Evolutionary conservation across 2,888 invertebrate genomes (phyloP).

Genomic region (Diadegma fenestrale): DNA sequence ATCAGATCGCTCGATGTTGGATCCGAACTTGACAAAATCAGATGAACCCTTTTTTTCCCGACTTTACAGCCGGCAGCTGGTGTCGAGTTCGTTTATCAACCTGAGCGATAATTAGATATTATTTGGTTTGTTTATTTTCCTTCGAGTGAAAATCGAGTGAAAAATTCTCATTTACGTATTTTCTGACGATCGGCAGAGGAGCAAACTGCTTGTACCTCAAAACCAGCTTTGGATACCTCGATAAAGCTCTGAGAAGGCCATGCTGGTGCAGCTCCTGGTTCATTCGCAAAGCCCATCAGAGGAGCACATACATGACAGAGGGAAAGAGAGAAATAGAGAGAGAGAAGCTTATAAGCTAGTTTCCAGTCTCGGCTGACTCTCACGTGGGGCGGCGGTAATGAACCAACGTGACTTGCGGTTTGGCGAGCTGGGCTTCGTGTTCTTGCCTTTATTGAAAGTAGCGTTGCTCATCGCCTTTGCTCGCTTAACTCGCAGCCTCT

Average conservation of each 20-base stretch:
- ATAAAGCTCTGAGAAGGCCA: conserved; percentile 43
- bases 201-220: conserved; percentile 40
- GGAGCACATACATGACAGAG: conserved; percentile 30
- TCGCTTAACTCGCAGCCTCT: conserved; percentile 46
- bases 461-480: conserved; percentile 80
- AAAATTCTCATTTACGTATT: neutral
- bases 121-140: too few species aligned
- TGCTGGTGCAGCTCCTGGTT: conserved; percentile 29
- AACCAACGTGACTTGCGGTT: conserved; percentile 84
- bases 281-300: conserved; percentile 49
- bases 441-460: conserved; percentile 83
- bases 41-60: neutral
- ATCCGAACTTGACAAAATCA: neutral
- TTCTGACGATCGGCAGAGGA: conserved; percentile 2
- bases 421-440: conserved; percentile 76
- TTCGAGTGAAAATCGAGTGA: neutral
- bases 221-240: conserved; percentile 40
- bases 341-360: conserved; percentile 61
- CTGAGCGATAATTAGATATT: too few species aligned
- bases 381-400: conserved; percentile 82
- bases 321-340: conserved; percentile 5
- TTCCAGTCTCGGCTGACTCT: conserved; percentile 80
- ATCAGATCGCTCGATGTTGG: conserved; percentile 18
- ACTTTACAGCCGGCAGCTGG: too few species aligned
- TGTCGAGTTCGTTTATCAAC: too few species aligned